These are phyloP conservation scores for Habrosyne pyritoides DNA, from an alignment of 2,888 invertebrate genomes.

Conservation along the genomic window DNA sequence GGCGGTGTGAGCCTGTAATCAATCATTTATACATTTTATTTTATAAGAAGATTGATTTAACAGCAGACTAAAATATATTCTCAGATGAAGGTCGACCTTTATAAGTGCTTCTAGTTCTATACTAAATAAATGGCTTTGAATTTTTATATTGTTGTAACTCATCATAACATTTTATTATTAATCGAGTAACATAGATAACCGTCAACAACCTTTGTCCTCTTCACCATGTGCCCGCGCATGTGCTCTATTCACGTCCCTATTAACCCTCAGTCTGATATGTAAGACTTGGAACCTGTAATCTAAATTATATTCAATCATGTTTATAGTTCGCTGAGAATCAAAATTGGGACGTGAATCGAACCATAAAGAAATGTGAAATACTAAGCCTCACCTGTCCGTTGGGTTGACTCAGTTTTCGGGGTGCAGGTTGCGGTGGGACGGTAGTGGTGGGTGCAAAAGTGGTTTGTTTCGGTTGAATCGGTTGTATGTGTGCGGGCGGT, in stretches of 20 bases:
- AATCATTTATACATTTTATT: not conserved
- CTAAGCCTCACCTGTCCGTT: conserved; percentile 72
- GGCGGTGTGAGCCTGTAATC: conserved; percentile 57
- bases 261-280: not conserved
- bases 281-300: too few species aligned
- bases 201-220: not conserved
- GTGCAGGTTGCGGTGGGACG: conserved; percentile 76
- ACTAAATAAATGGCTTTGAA: too few species aligned
- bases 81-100: too few species aligned
- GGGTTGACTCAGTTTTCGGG: conserved; percentile 72
- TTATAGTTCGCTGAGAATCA: too few species aligned
- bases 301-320: too few species aligned
- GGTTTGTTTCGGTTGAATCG: conserved; percentile 38
- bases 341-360: conserved; percentile 1
- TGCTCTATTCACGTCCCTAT: not conserved
- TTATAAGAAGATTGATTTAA: not conserved
- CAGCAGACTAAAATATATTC: too few species aligned
- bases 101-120: too few species aligned
- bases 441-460: conserved; percentile 23
- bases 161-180: too few species aligned
- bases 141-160: too few species aligned
- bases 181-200: not conserved
- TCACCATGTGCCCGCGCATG: not conserved
- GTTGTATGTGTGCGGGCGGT: conserved; percentile 24
- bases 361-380: conserved; percentile 19